Percentiles rank a stretch among this genome's conserved stretches.
Conservation (phyloP, 2,888 invertebrate species). For the Troides helena region DNA sequence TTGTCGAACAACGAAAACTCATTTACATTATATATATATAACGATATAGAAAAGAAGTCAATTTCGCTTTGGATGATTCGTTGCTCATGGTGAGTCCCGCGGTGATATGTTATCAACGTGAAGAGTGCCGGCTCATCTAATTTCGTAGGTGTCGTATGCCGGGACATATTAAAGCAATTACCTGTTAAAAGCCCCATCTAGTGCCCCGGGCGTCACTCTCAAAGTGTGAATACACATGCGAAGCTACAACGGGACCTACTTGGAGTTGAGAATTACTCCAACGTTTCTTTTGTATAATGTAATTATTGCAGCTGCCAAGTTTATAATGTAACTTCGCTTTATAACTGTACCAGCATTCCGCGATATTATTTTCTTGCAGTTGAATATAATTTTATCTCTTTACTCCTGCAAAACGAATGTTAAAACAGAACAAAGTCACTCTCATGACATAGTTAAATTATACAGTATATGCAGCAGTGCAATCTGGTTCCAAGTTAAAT, state of each 20-base stretch:
- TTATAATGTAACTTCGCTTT: neutral
- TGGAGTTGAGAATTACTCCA: conserved; percentile 4
- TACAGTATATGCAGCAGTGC: too few species aligned
- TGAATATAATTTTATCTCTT: neutral
- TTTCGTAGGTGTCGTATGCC: conserved; percentile 64
- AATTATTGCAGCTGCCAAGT: neutral
- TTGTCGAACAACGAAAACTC: too few species aligned
- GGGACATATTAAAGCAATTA: conserved; percentile 74
- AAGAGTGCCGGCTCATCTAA: conserved; percentile 44
- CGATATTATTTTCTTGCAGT: neutral
- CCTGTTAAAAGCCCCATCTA: conserved; percentile 69
- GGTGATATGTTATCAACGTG: conserved; percentile 15
- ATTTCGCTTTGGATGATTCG: neutral
- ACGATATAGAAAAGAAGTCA: neutral
- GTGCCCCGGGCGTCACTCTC: conserved; percentile 58
- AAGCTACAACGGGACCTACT: conserved; percentile 10
- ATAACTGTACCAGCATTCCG: neutral
- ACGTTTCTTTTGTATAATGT: conserved; percentile 6
- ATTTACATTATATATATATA: too few species aligned
- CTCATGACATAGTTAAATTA: too few species aligned
- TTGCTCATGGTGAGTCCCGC: conserved; percentile 19
- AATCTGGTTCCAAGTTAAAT: too few species aligned
- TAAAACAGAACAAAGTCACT: too few species aligned
- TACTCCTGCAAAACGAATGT: neutral
- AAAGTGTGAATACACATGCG: conserved; percentile 50